These are phyloP conservation scores for Ursus arctos DNA, from an alignment of 2,113 vertebrate species.

Conservation along the genomic window DNA sequence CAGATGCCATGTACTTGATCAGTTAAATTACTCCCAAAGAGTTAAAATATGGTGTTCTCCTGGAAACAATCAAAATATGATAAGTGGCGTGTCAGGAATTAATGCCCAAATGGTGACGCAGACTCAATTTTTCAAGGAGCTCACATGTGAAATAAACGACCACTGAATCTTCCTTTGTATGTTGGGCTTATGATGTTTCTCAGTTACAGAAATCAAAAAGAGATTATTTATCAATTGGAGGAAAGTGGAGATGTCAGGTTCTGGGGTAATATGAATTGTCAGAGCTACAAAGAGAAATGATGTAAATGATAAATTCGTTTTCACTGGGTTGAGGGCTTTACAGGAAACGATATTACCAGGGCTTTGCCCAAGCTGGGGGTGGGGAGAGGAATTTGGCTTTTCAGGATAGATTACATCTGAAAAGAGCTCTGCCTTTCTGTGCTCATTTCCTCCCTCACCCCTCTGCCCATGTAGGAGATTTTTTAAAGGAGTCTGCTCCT, in stretches of 20 bases:
- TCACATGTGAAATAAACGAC: constrained; percentile 83
- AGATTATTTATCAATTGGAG: constrained; percentile 88
- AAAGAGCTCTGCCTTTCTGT: background rate
- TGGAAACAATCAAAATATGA: constrained; percentile 88
- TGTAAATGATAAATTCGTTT: constrained; percentile 84
- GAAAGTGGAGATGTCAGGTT: constrained; percentile 85
- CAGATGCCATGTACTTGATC: constrained; percentile 80
- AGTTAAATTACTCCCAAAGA: constrained; percentile 86
- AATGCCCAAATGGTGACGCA: constrained; percentile 79
- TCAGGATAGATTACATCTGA: background rate
- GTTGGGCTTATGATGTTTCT: constrained; percentile 86
- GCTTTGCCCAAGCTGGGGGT: background rate
- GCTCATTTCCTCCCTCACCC: background rate
- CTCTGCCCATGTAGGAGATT: background rate
- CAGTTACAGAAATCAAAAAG: constrained; percentile 88
- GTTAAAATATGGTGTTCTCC: constrained; percentile 87
- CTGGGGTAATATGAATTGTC: constrained; percentile 85
- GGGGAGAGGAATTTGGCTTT: background rate
- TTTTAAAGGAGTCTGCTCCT: constrained; percentile 25
- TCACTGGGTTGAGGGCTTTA: constrained; percentile 55
- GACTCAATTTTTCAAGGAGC: constrained; percentile 86
- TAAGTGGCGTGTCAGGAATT: constrained; percentile 85
- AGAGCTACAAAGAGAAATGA: constrained; percentile 85
- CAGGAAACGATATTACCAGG: constrained; percentile 30
- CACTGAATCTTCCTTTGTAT: constrained; percentile 87